These are phyloP conservation scores for Empidonax traillii DNA, from an alignment of 2,113 vertebrate genomes.

Conservation along the genomic window DNA sequence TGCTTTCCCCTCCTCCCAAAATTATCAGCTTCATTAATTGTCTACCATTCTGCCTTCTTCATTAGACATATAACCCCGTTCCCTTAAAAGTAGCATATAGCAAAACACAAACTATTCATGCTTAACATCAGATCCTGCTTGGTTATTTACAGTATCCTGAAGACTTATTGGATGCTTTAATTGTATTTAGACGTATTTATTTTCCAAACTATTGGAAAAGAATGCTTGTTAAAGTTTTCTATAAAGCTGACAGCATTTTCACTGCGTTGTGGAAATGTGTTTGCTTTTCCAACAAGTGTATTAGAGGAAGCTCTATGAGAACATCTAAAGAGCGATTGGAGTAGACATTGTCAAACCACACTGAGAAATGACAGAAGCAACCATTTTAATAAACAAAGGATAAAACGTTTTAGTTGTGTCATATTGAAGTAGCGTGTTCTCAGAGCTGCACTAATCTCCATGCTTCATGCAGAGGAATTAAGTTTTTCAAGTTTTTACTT, in stretches of 20 bases:
- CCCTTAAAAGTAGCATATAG: not conserved
- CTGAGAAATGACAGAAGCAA: not conserved
- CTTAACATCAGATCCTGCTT: not conserved
- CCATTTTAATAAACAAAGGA: not conserved
- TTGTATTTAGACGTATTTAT: not conserved
- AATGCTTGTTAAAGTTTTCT: not conserved
- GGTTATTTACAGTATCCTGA: not conserved
- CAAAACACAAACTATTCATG: not conserved
- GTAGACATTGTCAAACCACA: not conserved
- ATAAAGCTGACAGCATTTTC: not conserved
- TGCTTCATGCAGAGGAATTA: not conserved
- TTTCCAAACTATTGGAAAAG: not conserved
- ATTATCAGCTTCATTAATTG: not conserved
- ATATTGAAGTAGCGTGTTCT: not conserved
- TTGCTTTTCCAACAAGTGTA: not conserved
- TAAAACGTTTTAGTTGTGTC: not conserved
- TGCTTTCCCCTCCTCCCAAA: not conserved
- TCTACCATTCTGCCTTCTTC: not conserved
- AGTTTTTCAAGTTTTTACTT: not conserved
- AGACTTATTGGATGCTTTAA: not conserved
- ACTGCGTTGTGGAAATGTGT: not conserved
- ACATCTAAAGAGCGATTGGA: not conserved
- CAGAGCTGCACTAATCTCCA: not conserved
- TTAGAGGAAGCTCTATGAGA: fast-evolving
- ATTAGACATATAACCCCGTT: not conserved